A percentile compares a stretch with the other conserved stretches of the same genome.
Conservation (phyloP, 2,797 vertebrate species). For the Sus cebifrons region DNA sequence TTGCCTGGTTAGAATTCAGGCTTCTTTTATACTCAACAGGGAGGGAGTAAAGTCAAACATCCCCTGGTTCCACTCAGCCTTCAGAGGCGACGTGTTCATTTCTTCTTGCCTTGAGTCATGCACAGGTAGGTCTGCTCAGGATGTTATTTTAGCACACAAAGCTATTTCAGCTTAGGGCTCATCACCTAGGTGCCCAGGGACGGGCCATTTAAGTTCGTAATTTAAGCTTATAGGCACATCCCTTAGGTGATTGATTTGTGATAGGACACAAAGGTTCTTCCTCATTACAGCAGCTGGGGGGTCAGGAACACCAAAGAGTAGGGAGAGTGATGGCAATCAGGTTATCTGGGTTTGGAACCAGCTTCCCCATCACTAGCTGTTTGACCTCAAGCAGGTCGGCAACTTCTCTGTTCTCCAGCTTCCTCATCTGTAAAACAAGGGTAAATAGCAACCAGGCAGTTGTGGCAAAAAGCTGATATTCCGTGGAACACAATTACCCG, state of each 20-base stretch:
- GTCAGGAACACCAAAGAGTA: no score
- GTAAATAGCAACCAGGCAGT: accelerated
- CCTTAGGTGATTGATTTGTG: not conserved
- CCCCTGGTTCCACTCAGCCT: not conserved
- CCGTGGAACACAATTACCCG: not conserved
- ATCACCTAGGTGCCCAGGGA: not conserved
- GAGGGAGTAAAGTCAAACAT: not conserved
- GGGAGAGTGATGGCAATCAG: not conserved
- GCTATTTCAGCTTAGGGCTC: not conserved
- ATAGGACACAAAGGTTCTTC: not conserved
- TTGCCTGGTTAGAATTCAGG: not conserved
- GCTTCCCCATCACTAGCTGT: not conserved
- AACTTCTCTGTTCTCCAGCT: not conserved
- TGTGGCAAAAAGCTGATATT: no score
- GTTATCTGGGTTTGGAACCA: not conserved
- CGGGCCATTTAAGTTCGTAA: not conserved
- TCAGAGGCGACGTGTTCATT: accelerated
- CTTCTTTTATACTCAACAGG: not conserved
- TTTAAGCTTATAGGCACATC: not conserved
- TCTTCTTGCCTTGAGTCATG: no score
- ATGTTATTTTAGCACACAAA: not conserved
- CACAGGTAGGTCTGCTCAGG: not conserved
- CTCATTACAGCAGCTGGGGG: not conserved
- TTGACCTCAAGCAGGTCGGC: not conserved
- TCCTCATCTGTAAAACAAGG: not conserved